Conservation (phyloP, 2,888 invertebrate genomes). For the Polyommatus icarus region DNA sequence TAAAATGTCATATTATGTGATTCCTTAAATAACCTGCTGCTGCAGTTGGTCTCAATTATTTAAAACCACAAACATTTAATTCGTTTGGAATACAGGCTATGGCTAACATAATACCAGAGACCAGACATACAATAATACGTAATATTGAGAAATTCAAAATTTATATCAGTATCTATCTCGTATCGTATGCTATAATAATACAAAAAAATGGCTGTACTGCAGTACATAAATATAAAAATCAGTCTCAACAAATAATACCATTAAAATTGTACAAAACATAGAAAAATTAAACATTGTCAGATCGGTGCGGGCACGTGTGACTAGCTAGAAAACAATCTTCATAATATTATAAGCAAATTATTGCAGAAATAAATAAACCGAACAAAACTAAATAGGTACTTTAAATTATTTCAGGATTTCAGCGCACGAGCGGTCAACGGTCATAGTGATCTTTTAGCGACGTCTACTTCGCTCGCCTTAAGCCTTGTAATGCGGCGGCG, state of each 20-base stretch:
- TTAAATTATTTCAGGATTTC: not conserved
- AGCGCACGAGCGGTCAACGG: not conserved
- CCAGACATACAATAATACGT: not conserved
- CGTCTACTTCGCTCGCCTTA: conserved; percentile 41
- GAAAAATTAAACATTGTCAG: not conserved
- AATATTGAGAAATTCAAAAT: not conserved
- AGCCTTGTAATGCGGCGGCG: conserved; percentile 58
- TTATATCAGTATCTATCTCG: not conserved
- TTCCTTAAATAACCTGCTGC: not conserved
- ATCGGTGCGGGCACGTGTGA: not conserved
- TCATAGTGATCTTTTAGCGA: not conserved
- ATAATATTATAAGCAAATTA: not conserved
- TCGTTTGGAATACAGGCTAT: not conserved
- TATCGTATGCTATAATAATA: not conserved
- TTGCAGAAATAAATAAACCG: not conserved
- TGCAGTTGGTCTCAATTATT: not conserved
- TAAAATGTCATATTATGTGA: not conserved
- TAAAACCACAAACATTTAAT: not conserved
- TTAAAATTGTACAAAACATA: not conserved
- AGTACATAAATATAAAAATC: conserved; percentile 29
- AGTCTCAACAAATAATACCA: conserved; percentile 13
- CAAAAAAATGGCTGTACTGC: not conserved
- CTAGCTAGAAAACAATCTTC: not conserved
- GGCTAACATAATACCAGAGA: not conserved
- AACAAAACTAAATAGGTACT: not conserved